Percentiles rank a stretch among this genome's conserved stretches.
Evolutionary conservation across 1,140 invertebrate genomes (phyloP).

Genomic region (Drosophila fuyamai): DNA sequence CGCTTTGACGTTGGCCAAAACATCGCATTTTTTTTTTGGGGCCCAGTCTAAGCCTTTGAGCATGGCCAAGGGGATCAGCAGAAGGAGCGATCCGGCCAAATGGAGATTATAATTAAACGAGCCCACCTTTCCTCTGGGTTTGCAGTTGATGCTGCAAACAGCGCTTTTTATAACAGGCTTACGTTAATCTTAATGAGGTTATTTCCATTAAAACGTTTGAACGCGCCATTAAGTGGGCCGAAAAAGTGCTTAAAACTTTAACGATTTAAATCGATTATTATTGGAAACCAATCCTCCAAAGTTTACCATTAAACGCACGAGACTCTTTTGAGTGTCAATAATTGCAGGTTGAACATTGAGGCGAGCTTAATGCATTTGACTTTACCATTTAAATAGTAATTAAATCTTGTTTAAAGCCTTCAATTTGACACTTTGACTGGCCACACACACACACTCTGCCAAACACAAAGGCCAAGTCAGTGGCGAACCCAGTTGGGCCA

Average conservation of each 20-base stretch:
- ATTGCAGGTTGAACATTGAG: constrained; percentile 26
- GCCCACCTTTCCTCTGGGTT: background rate
- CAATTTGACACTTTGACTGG: constrained; percentile 44
- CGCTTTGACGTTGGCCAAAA: constrained; percentile 35
- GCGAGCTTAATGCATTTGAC: constrained; percentile 15
- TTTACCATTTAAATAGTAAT: constrained; percentile 46
- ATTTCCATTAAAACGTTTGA: background rate
- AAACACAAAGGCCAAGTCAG: constrained; percentile 27
- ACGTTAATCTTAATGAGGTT: constrained; percentile 51
- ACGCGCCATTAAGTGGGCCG: background rate
- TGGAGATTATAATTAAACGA: constrained; percentile 19
- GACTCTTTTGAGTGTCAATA: constrained; percentile 32
- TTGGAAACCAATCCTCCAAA: background rate
- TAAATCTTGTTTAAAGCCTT: constrained; percentile 49
- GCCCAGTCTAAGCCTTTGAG: constrained; percentile 44
- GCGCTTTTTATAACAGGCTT: constrained; percentile 49
- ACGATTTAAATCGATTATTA: constrained; percentile 29
- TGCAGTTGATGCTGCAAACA: constrained; percentile 4
- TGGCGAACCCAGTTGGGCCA: constrained; percentile 5
- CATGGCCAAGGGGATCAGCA: constrained; percentile 68
- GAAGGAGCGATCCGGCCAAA: constrained; percentile 9
- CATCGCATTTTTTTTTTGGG: constrained; percentile 11
- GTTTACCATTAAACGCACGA: background rate
- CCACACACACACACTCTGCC: constrained; percentile 15
- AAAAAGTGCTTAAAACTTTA: constrained; percentile 14